A percentile compares a stretch with the other conserved stretches of the same genome.
Evolutionary conservation across 2,113 vertebrate species (phyloP).

Genomic region (Osmerus mordax): DNA sequence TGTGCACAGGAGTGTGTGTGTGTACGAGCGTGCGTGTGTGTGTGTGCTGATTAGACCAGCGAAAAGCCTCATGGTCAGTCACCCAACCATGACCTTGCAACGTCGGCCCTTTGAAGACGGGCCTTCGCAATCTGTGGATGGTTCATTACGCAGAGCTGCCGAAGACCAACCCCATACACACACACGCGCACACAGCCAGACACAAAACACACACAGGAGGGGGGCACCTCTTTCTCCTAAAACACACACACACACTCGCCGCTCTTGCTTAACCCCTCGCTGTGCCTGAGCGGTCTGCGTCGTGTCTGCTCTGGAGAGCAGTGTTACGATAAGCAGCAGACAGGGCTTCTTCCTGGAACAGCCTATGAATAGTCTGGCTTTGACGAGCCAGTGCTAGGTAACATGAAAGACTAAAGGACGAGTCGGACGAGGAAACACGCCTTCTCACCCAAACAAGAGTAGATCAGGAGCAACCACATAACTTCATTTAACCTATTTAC

Average conservation of each 20-base stretch:
- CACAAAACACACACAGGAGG: conserved; percentile 29
- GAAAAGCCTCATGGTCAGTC: conserved; percentile 3
- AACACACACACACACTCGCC: background rate
- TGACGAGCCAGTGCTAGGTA: conserved; percentile 39
- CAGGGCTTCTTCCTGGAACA: conserved; percentile 36
- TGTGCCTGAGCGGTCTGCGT: background rate
- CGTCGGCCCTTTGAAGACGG: conserved; percentile 42
- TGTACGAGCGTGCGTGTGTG: conserved; percentile 14
- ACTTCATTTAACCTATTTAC: conserved; percentile 12
- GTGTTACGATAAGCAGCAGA: conserved; percentile 27
- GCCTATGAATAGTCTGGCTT: conserved; percentile 27
- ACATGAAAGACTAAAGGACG: conserved; percentile 27
- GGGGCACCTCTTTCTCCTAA: conserved; percentile 3
- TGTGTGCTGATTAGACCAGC: conserved; percentile 25
- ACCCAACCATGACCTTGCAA: conserved; percentile 20
- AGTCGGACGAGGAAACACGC: background rate
- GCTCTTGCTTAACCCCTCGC: conserved; percentile 2
- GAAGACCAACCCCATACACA: background rate
- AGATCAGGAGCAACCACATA: conserved; percentile 26
- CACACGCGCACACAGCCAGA: background rate
- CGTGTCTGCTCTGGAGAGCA: background rate
- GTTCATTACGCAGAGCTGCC: conserved; percentile 19
- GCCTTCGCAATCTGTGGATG: conserved; percentile 16
- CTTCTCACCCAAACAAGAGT: background rate
- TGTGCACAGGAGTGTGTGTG: background rate